Evolutionary conservation across 2,888 invertebrate species (phyloP).

Genomic region (Drosophila tripunctata): DNA sequence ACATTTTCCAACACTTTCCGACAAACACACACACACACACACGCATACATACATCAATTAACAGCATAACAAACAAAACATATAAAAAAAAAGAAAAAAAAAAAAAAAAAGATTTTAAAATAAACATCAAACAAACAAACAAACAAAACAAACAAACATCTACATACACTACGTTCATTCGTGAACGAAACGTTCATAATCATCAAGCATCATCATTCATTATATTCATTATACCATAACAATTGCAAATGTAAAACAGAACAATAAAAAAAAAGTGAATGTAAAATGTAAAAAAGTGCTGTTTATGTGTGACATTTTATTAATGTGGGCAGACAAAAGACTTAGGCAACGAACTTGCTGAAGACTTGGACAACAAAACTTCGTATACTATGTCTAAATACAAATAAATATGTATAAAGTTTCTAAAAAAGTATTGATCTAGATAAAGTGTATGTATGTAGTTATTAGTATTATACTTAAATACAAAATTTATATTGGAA

Average conservation of each 20-base stretch:
- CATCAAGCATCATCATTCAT: conserved; percentile 77
- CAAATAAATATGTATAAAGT: too few relatives aligned
- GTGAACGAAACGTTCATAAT: conserved; percentile 66
- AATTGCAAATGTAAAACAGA: conserved; percentile 76
- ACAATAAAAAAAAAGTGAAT: conserved; percentile 77
- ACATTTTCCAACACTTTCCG: conserved; percentile 56
- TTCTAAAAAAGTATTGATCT: too few relatives aligned
- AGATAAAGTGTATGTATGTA: too few relatives aligned
- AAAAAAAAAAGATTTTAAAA: conserved; percentile 18
- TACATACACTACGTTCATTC: conserved; percentile 65
- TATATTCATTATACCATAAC: conserved; percentile 81
- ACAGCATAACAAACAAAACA: conserved; percentile 48
- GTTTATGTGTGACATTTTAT: conserved; percentile 18
- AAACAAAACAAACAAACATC: conserved; percentile 29
- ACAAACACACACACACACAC: too few relatives aligned
- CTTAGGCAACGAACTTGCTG: conserved; percentile 41
- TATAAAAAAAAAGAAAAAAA: conserved; percentile 27
- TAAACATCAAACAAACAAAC: conserved; percentile 23
- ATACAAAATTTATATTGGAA: too few relatives aligned
- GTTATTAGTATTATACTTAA: too few relatives aligned
- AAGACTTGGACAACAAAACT: background rate
- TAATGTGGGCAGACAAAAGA: conserved; percentile 11
- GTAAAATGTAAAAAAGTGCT: conserved; percentile 74
- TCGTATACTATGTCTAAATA: too few relatives aligned
- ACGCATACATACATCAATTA: conserved; percentile 64